These are phyloP conservation scores for Condylura cristata DNA, from an alignment of 2,113 vertebrate species.

Conservation along the genomic window DNA sequence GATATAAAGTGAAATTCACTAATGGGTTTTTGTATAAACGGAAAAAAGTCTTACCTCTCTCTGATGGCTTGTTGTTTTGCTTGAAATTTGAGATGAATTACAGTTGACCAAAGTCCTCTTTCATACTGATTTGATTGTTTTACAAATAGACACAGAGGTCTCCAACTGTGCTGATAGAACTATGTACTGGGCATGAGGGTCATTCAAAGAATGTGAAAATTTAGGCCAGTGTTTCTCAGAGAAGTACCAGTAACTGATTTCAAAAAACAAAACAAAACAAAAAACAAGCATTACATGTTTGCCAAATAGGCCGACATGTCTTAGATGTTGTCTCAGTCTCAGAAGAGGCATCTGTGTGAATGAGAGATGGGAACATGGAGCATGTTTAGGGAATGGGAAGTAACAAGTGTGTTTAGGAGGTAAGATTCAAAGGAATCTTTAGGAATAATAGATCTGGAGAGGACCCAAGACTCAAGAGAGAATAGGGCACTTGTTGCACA, in stretches of 20 bases:
- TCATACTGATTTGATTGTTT: background rate
- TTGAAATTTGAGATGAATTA: slow-evolving; percentile 14
- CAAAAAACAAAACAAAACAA: background rate
- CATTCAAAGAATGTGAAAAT: background rate
- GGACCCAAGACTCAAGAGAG: background rate
- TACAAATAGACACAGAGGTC: background rate
- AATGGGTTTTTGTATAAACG: background rate
- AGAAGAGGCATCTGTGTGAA: background rate
- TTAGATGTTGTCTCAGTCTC: background rate
- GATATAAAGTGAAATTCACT: background rate
- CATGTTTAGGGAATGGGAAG: background rate
- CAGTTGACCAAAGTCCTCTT: background rate
- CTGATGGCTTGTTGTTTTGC: background rate
- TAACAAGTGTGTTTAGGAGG: background rate
- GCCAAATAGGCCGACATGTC: background rate
- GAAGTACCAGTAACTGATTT: background rate
- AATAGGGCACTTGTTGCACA: background rate
- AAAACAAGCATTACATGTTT: background rate
- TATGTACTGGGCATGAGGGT: background rate
- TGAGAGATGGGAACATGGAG: background rate
- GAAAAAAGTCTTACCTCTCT: background rate
- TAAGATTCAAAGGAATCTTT: background rate
- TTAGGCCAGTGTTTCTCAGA: background rate
- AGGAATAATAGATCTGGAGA: background rate
- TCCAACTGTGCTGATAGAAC: background rate